These are phyloP conservation scores for Aporophyla lueneburgensis DNA, from an alignment of 2,888 invertebrate genomes.

Conservation along the genomic window DNA sequence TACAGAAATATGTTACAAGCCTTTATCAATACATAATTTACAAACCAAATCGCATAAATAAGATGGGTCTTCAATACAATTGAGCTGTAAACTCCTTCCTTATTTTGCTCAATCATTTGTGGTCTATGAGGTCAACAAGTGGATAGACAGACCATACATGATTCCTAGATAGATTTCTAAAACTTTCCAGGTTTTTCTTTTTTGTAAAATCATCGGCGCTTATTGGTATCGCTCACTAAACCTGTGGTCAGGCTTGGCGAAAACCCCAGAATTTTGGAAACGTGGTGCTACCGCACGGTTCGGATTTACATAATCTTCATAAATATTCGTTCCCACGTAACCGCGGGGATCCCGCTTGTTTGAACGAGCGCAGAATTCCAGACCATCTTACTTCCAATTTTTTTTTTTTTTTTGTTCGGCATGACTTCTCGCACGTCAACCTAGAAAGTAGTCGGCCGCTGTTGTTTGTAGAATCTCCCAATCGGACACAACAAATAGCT, in stretches of 20 bases:
- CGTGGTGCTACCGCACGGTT: too few species aligned
- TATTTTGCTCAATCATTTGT: background rate
- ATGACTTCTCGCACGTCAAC: too few species aligned
- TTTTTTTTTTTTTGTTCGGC: too few species aligned
- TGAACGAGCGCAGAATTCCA: background rate
- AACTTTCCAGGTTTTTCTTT: background rate
- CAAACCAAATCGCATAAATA: background rate
- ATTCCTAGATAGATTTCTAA: background rate
- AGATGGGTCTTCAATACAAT: background rate
- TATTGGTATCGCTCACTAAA: background rate
- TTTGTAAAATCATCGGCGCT: too few species aligned
- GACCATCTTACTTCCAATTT: background rate
- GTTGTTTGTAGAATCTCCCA: too few species aligned
- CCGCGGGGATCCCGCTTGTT: background rate
- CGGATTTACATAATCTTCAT: background rate
- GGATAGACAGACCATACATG: background rate
- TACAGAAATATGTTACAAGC: background rate
- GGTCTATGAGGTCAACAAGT: background rate
- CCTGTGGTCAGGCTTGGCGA: background rate
- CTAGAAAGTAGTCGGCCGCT: too few species aligned
- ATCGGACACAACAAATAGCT: too few species aligned
- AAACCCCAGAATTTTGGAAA: background rate
- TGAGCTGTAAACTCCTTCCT: background rate
- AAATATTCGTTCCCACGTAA: background rate
- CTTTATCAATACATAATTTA: conserved; percentile 1